A percentile compares a stretch with the other conserved stretches of the same genome.
phyloP scores from a whole-genome alignment of 2,797 vertebrate genomes.

The Triplophysa bombifrons region DNA sequence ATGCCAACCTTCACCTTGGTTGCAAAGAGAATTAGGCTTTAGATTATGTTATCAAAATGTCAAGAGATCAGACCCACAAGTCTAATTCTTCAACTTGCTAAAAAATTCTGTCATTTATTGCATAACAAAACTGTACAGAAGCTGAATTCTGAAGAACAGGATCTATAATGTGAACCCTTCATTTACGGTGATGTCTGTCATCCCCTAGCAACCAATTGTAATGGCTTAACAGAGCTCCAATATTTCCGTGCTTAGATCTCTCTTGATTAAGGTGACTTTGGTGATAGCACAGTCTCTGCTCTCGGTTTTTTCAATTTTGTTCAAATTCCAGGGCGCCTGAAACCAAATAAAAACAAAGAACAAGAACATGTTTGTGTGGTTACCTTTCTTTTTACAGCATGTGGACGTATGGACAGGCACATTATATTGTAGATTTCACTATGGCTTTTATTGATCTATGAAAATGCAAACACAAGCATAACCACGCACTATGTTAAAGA shows the following conservation, averaged over 20 bases:
- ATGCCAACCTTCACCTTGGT: not conserved
- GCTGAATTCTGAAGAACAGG: not conserved
- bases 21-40: not conserved
- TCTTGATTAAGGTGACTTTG: slow-evolving; percentile 38
- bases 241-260: slow-evolving; percentile 38
- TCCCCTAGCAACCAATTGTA: slow-evolving; percentile 6
- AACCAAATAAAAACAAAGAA: slow-evolving; percentile 77
- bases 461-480: not conserved
- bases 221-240: not conserved
- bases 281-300: slow-evolving; percentile 47
- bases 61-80: slow-evolving; percentile 25
- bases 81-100: not conserved
- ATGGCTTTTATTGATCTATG: not conserved
- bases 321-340: slow-evolving; percentile 64
- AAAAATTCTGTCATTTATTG: not conserved
- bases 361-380: slow-evolving; percentile 38
- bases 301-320: slow-evolving; percentile 56
- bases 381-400: not conserved
- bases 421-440: no score
- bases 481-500: no score
- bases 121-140: not conserved
- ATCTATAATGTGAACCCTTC: not conserved
- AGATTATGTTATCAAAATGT: slow-evolving; percentile 12
- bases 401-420: not conserved
- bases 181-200: not conserved